A percentile compares a stretch with the other conserved stretches of the same genome.
Evolutionary conservation across 2,888 invertebrate species (phyloP).

Genomic region (Chromoteleia sp.): DNA sequence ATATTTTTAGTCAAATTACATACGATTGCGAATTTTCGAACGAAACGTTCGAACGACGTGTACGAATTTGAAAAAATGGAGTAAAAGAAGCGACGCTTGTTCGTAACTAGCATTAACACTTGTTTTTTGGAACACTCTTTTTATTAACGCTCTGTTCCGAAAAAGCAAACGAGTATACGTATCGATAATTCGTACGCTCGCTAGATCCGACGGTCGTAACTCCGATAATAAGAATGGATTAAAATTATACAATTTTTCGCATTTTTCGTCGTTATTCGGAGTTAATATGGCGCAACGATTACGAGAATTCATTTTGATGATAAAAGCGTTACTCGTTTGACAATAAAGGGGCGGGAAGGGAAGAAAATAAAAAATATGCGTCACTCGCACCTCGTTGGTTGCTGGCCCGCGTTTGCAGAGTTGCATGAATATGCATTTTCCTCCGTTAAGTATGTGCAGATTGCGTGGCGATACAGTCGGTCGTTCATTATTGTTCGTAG

Average conservation of each 20-base stretch:
- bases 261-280: constrained; percentile 53
- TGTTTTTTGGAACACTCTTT: no score
- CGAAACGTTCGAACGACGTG: no score
- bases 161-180: neutral
- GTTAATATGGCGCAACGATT: constrained; percentile 66
- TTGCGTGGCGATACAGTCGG: constrained; percentile 84
- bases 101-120: no score
- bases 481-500: constrained; percentile 84
- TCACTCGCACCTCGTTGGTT: constrained; percentile 74
- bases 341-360: constrained; percentile 68
- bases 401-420: constrained; percentile 75
- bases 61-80: no score
- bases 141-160: no score
- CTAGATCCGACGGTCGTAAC: constrained; percentile 8
- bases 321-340: constrained; percentile 71
- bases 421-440: constrained; percentile 84
- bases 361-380: constrained; percentile 73
- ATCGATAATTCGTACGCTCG: neutral
- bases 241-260: constrained; percentile 35
- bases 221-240: constrained; percentile 9
- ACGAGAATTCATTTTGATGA: constrained; percentile 67
- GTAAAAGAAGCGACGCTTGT: no score
- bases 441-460: constrained; percentile 83
- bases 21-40: no score
- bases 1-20: no score